These are phyloP conservation scores for Silurus lanzhouensis DNA, from an alignment of 2,797 vertebrate species.

Conservation along the genomic window DNA sequence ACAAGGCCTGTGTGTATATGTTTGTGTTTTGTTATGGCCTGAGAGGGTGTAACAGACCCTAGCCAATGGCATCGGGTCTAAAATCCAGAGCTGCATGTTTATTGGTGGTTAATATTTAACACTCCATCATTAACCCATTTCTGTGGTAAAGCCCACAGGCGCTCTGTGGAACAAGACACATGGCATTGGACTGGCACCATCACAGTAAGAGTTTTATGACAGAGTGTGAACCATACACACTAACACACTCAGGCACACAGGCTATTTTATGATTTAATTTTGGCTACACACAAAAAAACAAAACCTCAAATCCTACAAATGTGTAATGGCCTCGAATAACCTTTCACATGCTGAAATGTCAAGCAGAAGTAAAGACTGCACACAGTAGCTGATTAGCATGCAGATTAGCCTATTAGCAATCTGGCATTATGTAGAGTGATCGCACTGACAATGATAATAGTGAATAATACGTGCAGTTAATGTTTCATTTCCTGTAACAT, in stretches of 20 bases:
- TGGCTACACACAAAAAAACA: neutral
- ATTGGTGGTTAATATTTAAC: slow-evolving; percentile 9
- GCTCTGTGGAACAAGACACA: neutral
- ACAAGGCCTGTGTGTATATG: neutral
- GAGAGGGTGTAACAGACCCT: neutral
- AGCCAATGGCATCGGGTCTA: neutral
- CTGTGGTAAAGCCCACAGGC: neutral
- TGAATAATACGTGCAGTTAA: slow-evolving; percentile 2
- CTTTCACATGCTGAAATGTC: neutral
- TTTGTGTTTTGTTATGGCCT: neutral
- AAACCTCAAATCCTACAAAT: neutral
- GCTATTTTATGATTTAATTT: neutral
- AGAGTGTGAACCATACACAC: neutral
- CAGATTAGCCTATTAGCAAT: neutral
- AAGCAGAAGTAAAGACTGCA: too few relatives aligned
- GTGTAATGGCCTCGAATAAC: neutral
- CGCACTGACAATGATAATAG: slow-evolving; percentile 11
- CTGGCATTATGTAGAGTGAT: neutral
- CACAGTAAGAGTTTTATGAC: neutral
- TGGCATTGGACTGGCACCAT: too few relatives aligned
- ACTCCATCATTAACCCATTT: slow-evolving; percentile 1
- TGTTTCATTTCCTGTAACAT: neutral
- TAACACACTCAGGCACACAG: neutral
- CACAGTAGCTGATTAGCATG: neutral
- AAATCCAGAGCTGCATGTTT: neutral